Evolutionary conservation across 1,140 invertebrate genomes (phyloP), one percentile per base, ranked within the genome.

Genomic region (Ptiloglossa arizonensis): DNA sequence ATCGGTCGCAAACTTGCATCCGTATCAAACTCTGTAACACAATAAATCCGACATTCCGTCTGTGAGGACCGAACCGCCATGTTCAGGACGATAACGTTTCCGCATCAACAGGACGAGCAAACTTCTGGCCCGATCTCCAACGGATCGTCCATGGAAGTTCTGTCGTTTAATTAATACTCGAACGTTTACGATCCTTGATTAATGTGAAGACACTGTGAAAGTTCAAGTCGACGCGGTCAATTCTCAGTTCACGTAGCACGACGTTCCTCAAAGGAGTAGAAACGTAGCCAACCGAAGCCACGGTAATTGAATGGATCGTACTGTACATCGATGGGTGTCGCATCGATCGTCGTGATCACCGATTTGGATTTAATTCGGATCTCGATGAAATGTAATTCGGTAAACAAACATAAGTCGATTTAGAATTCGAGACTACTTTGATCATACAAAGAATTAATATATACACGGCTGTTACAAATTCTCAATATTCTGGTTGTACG

Each of bases 151-250:
- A 2, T n/a, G 24, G 52, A 72, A 32, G 24, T 27, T 62, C 22
- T 32, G 56, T 22, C 69, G 22, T 62, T 72, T 72, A 72, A 72
- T 62, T 62, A 72, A 72, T 72, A 62, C 29, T 29, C 17, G 41
- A 62, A 44, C 56, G 41, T 62, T 72, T 72, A 50, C 41, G 15
- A 48, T 62, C 41, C 41, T 48, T 72, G 46, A 72, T 72, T 62
- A 72, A 72, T 72, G 62, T 38, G 41, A 62, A 62, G 41, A 46
- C 29, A 22, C n/a, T 1, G 11, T 13, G 1, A 2, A 44, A 27
- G 35, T 13, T 27, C 35, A 22, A 15, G 8, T 11, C 17, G 11
- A 5, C 35, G 19, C 35, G 50, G 41, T 62, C 69, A 72, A 72
- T 72, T 62, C 69, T 48, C 69, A 15, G 29, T 72, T 50, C 56